phyloP scores from a whole-genome alignment of 2,113 vertebrate species.

The Pogona vitticeps region DNA sequence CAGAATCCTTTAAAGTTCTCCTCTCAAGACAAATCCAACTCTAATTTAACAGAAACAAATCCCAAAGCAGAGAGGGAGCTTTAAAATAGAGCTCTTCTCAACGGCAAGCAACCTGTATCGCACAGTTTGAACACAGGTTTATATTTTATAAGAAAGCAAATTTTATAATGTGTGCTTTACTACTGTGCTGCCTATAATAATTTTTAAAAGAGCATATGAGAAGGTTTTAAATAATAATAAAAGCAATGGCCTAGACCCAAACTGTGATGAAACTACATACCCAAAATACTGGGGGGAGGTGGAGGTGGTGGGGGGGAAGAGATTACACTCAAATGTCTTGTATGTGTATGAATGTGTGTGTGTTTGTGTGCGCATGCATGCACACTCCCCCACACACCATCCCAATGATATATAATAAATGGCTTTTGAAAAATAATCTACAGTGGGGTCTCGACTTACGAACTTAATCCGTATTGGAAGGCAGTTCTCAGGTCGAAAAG shows the following conservation, averaged over 20 bases:
- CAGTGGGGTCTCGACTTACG: no score
- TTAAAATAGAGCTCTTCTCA: neutral
- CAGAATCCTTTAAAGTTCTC: constrained; percentile 23
- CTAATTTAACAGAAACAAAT: constrained; percentile 37
- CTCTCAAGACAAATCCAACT: constrained; percentile 26
- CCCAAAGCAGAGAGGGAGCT: neutral
- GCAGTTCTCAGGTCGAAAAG: no score
- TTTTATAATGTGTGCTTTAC: neutral
- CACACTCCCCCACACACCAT: no score
- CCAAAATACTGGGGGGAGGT: neutral
- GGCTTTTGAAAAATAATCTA: neutral
- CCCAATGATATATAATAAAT: no score
- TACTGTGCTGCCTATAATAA: neutral
- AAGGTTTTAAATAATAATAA: constrained; percentile 1
- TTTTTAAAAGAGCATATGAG: neutral
- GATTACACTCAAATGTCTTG: no score
- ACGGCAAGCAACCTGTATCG: neutral
- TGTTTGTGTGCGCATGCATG: no score
- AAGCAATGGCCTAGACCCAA: neutral
- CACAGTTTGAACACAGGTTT: neutral
- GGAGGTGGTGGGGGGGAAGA: neutral
- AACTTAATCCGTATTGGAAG: no score
- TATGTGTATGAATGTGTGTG: no score
- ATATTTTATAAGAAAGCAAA: neutral
- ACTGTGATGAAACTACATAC: neutral